These are phyloP conservation scores for Tichodroma muraria DNA, from an alignment of 2,113 vertebrate genomes.

Conservation along the genomic window DNA sequence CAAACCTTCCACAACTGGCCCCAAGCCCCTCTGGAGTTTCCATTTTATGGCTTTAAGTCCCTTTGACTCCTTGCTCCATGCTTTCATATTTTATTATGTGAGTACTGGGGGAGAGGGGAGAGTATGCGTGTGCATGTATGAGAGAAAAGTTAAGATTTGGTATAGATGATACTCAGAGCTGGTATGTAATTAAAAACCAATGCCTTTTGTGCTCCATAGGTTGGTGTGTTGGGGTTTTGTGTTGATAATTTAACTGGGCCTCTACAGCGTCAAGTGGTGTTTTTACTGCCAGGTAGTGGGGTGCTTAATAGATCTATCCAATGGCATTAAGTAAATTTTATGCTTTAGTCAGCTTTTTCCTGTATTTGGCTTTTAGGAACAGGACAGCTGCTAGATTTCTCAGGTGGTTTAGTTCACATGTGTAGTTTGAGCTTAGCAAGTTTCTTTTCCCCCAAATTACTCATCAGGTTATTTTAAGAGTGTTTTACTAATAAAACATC, in stretches of 20 bases:
- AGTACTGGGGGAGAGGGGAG: background rate
- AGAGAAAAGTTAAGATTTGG: background rate
- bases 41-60: background rate
- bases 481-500: background rate
- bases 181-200: background rate
- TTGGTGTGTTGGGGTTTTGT: background rate
- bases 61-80: background rate
- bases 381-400: background rate
- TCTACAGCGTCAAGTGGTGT: background rate
- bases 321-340: constrained; percentile 17
- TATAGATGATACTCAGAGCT: background rate
- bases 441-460: background rate
- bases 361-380: constrained; percentile 14
- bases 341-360: background rate
- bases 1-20: background rate
- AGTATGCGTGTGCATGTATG: fast-evolving
- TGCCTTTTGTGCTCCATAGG: background rate
- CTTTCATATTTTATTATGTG: background rate
- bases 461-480: background rate
- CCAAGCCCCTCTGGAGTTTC: background rate
- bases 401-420: background rate
- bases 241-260: background rate
- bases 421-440: background rate
- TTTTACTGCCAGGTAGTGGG: constrained; percentile 33
- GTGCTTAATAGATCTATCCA: constrained; percentile 38